These are phyloP conservation scores for Chironomus riparius DNA, from an alignment of 2,888 invertebrate genomes.

Conservation along the genomic window DNA sequence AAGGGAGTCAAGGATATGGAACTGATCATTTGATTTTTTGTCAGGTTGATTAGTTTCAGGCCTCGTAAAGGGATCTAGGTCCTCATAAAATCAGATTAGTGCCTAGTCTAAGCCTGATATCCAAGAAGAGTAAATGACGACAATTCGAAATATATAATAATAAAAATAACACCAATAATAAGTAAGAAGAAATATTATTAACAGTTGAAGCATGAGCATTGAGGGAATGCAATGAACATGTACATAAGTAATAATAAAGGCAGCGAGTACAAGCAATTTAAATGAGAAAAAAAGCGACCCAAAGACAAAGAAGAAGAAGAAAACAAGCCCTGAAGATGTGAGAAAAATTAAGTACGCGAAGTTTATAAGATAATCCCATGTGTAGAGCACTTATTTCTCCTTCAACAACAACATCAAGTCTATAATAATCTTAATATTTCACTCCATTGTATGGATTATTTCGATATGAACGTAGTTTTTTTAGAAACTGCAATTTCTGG, in stretches of 20 bases:
- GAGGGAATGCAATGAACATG: background rate
- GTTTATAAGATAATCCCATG: background rate
- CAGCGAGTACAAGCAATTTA: no score
- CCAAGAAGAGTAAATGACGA: background rate
- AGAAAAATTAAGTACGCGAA: background rate
- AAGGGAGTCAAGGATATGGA: no score
- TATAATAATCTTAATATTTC: background rate
- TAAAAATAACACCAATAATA: background rate
- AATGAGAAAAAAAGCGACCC: no score
- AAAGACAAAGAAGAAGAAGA: background rate
- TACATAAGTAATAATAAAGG: background rate
- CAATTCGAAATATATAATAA: constrained; percentile 1
- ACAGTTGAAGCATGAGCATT: background rate
- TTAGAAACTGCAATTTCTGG: background rate
- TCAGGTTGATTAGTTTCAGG: no score
- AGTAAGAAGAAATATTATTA: background rate
- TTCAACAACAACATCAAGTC: background rate
- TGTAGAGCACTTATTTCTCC: background rate
- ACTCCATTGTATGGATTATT: background rate
- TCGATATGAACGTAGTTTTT: background rate
- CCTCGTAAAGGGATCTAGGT: no score
- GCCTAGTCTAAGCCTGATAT: no score
- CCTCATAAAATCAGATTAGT: no score
- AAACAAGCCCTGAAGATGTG: background rate
- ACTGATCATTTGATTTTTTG: no score